phyloP scores from a whole-genome alignment of 2,888 invertebrate genomes.

The Cactoblastis cactorum region DNA sequence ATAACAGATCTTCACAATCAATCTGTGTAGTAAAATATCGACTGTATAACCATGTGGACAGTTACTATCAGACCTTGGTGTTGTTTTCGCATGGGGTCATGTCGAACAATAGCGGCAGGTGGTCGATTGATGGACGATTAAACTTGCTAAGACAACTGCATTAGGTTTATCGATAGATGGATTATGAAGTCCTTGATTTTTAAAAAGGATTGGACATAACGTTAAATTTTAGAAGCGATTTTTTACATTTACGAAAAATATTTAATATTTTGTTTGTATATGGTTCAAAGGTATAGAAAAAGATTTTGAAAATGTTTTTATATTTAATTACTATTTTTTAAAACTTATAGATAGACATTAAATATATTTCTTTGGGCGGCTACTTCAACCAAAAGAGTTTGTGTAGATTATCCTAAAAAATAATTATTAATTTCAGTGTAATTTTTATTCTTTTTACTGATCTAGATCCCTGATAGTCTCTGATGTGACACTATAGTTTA shows the following conservation, averaged over 20 bases:
- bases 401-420: no score
- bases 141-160: constrained; percentile 31
- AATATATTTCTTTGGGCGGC: no score
- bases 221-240: neutral
- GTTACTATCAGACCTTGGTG: constrained; percentile 7
- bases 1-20: constrained; percentile 2
- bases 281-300: no score
- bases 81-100: constrained; percentile 26
- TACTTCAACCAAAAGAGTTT: no score
- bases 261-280: no score
- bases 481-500: no score
- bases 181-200: constrained; percentile 7
- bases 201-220: neutral
- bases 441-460: no score
- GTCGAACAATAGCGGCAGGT: constrained; percentile 39
- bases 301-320: no score
- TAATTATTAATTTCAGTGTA: no score
- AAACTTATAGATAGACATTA: no score
- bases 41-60: constrained; percentile 13
- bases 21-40: constrained; percentile 18
- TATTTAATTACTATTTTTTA: no score
- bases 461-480: no score
- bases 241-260: neutral
- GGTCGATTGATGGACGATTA: constrained; percentile 44
- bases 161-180: constrained; percentile 9